Base-by-base conservation (phyloP, 2,888 invertebrate species). In the Nomada fucata region DNA sequence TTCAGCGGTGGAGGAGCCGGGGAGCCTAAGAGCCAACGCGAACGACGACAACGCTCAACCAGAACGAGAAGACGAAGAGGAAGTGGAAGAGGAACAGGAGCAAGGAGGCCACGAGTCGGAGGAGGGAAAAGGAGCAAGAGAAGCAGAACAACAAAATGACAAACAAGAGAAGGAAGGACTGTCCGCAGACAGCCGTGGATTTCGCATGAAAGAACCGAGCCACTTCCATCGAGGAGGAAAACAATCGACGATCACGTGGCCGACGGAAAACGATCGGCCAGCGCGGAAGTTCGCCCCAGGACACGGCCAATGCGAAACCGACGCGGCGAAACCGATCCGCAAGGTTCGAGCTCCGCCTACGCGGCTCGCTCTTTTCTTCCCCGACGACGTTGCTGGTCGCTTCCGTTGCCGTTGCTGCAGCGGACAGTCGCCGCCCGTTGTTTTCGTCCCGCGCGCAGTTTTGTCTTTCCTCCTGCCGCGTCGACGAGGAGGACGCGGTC, bases 261-360 rank as follows among this genome's bases (percentile, higher is more conserved):
- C 92, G 92, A 92, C 91, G 91, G 92, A 91, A 92, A 89, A 80
- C 83, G 80, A 86, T 84, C 86, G 67, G 67, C 68, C 59, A 53
- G 53, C 72, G 75, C 86, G 69, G 78, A 84, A 85, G 85, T 82
- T 75, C 69, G 63, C 60, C 20, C 15, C 68, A 42, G 68, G 70
- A 55, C 73, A 64, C 64, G 85, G 87, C 92, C 92, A 92, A 92
- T 92, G 87, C 92, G 89, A 79, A 90, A 88, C 85, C 86, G 86
- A 36, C 88, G 91, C 91, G 91, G 91, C 90, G 84, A 90, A 86
- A 72, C 72, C 86, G 88, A 89, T 83, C 85, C 87, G 88, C 91
- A 92, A 92, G 91, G 92, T 88, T 79, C 74, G 82, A 91, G 88
- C 92, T 92, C 92, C 93, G 92, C 92, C 92, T 92, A 91, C 91